Conservation (phyloP, 2,797 vertebrate genomes). For the Cynopterus sphinx region DNA sequence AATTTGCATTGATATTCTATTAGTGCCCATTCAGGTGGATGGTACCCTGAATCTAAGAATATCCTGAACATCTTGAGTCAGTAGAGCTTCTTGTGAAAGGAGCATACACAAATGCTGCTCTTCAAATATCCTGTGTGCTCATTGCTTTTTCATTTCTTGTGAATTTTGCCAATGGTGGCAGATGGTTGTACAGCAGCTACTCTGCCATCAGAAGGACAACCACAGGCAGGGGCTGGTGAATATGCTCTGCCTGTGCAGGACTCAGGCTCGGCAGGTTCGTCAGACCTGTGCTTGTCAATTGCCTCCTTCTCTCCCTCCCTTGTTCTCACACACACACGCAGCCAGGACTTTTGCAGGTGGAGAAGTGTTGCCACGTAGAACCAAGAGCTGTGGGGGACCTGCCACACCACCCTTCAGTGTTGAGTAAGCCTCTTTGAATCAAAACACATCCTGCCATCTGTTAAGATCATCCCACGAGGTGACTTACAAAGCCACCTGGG, state of each 20-base stretch:
- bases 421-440: background rate
- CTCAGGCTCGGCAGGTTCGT: background rate
- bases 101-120: background rate
- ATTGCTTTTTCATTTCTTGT: background rate
- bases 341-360: background rate
- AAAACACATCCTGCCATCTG: background rate
- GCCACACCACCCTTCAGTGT: background rate
- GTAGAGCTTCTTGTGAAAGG: background rate
- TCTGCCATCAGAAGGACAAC: background rate
- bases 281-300: background rate
- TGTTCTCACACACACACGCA: rapidly evolving
- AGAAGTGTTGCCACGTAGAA: background rate
- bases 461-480: background rate
- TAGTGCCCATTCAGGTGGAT: background rate
- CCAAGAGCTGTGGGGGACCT: background rate
- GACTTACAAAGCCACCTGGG: background rate
- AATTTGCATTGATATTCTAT: background rate
- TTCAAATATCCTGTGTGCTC: background rate
- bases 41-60: background rate
- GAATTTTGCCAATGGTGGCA: constrained; percentile 10
- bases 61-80: background rate
- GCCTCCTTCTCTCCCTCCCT: background rate
- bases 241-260: background rate
- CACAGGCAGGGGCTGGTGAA: background rate
- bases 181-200: background rate